A percentile compares a stretch with the other conserved stretches of the same genome.
Evolutionary conservation across 2,113 vertebrate genomes (phyloP).

Genomic region (Dryoscopus gambensis): DNA sequence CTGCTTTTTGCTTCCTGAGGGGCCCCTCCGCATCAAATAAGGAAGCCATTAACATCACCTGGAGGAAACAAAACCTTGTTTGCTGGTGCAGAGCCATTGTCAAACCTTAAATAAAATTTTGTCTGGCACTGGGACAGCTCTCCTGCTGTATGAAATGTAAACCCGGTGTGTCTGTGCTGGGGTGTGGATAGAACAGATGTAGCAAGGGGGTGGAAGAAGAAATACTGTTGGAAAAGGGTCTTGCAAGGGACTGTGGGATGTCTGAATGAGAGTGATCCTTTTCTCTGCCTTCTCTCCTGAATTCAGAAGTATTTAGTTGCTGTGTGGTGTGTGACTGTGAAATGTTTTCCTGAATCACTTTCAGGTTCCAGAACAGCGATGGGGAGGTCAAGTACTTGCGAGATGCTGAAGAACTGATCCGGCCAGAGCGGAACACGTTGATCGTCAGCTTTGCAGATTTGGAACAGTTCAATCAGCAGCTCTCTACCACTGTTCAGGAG

Average conservation of each 20-base stretch:
- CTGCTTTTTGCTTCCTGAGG: not conserved
- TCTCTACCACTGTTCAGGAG: constrained; percentile 94
- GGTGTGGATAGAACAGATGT: fast-evolving
- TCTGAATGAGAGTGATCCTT: fast-evolving
- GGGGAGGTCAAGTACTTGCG: constrained; percentile 91
- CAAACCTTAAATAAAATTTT: not conserved
- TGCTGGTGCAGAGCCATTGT: not conserved
- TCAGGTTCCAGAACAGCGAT: constrained; percentile 87
- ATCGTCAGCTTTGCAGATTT: constrained; percentile 90
- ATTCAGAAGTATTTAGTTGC: not conserved
- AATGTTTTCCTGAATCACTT: not conserved
- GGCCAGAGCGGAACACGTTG: constrained; percentile 94
- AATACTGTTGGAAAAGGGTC: not conserved
- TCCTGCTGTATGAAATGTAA: not conserved
- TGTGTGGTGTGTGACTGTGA: not conserved
- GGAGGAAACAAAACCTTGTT: not conserved
- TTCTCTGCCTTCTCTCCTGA: not conserved
- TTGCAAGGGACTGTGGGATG: not conserved
- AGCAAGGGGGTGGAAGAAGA: not conserved
- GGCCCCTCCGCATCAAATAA: not conserved
- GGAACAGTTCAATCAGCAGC: constrained; percentile 96
- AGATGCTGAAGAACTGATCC: constrained; percentile 92
- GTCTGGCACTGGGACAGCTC: not conserved
- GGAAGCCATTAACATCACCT: not conserved
- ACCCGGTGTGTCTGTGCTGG: fast-evolving